These are phyloP conservation scores for Bombus haemorrhoidalis DNA, from an alignment of 1,140 invertebrate species.

Conservation along the genomic window DNA sequence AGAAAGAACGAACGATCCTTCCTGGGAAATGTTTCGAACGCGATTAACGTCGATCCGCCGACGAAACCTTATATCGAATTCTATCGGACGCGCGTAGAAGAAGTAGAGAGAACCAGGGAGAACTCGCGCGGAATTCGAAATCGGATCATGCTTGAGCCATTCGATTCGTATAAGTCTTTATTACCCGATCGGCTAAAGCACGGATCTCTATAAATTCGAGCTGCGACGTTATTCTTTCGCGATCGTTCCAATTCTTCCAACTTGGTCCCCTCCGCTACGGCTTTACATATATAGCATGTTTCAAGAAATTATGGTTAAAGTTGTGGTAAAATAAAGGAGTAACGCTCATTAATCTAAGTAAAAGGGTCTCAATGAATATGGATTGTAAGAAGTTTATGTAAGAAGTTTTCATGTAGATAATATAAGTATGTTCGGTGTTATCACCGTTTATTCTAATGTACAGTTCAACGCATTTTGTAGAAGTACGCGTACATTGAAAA, in stretches of 20 bases:
- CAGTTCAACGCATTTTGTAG: no score
- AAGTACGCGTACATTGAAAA: no score
- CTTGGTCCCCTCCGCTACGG: neutral
- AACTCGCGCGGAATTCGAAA: conserved; percentile 23
- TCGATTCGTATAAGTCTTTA: conserved; percentile 24
- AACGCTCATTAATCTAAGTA: no score
- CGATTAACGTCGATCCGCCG: conserved; percentile 28
- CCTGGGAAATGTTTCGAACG: conserved; percentile 6
- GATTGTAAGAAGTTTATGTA: no score
- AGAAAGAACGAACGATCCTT: neutral
- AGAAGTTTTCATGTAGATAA: no score
- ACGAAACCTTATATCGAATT: conserved; percentile 30
- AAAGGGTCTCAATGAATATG: no score
- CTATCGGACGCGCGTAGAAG: neutral
- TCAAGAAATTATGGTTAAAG: neutral
- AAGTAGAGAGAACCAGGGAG: neutral
- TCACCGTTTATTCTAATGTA: no score
- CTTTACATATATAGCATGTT: neutral
- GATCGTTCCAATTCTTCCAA: neutral
- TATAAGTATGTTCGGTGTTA: no score
- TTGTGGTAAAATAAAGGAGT: no score
- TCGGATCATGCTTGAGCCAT: conserved; percentile 7
- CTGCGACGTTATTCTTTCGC: neutral
- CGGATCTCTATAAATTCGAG: conserved; percentile 12
- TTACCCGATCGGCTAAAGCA: neutral